These are phyloP conservation scores for Zaprionus davidi DNA, from an alignment of 1,140 invertebrate genomes.

Conservation along the genomic window DNA sequence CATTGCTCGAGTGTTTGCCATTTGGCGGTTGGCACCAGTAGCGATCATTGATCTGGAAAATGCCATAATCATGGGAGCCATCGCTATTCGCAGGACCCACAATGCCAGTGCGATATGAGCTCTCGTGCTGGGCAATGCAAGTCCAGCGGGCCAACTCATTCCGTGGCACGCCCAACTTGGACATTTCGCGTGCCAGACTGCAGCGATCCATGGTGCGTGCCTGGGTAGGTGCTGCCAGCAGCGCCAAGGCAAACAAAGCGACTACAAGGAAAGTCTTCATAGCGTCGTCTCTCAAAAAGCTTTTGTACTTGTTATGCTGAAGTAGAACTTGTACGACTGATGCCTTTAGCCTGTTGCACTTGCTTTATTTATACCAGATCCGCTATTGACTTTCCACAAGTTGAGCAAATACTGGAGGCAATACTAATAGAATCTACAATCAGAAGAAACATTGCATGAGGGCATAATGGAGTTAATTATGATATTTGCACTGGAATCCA, in stretches of 20 bases:
- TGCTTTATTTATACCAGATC: slow-evolving; percentile 34
- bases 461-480: slow-evolving; percentile 11
- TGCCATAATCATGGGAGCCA: slow-evolving; percentile 65
- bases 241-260: slow-evolving; percentile 26
- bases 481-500: neutral
- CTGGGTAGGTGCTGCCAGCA: slow-evolving; percentile 9
- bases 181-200: slow-evolving; percentile 55
- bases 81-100: slow-evolving; percentile 56
- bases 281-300: neutral
- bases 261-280: slow-evolving; percentile 33
- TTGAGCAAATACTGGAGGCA: slow-evolving; percentile 41
- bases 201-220: slow-evolving; percentile 55
- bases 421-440: neutral
- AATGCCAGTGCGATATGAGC: slow-evolving; percentile 48
- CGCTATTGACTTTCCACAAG: slow-evolving; percentile 26
- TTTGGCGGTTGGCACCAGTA: slow-evolving; percentile 65
- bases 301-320: neutral
- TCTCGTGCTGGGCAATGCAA: slow-evolving; percentile 58
- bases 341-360: neutral
- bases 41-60: slow-evolving; percentile 72
- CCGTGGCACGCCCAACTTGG: slow-evolving; percentile 40
- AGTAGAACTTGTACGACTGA: slow-evolving; percentile 14
- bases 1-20: slow-evolving; percentile 45
- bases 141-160: slow-evolving; percentile 50
- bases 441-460: slow-evolving; percentile 2